Base-by-base conservation (phyloP, 2,113 vertebrate genomes). In the Menura novaehollandiae region DNA sequence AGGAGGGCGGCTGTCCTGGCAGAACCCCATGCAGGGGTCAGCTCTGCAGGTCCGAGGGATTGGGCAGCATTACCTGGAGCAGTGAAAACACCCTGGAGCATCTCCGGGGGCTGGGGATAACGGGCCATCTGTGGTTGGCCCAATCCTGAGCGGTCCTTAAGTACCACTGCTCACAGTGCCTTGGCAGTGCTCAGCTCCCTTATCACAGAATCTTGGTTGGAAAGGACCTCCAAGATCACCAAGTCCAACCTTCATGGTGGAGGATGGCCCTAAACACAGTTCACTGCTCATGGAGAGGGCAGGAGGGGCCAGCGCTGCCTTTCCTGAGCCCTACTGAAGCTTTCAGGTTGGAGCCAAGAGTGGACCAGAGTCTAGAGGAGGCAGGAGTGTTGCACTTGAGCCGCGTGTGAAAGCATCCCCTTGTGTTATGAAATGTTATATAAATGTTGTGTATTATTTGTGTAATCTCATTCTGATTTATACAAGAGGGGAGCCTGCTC, bases 391-490 rank as follows among this genome's bases (percentile, higher is more conserved):
- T 27, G 56, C 33, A 5, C 69, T 91, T 11, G 6, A 82, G 66
- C 64, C 2, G 0, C 0, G 68, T 18, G 0, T 3, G 62, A 14
- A 9, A 27, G 95, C 77, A 93, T 77, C 67, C 89, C 78, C 71
- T 22, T 1, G 11, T 55, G 85, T 9, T 23, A 10, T 15, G 63
- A 85, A 76, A 69, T 1, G 78, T 74, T 96, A 11, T 30, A 77
- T 69, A 91, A 95, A 93, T 10, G 67, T 83, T 96, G 58, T 43
- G 79, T 51, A 51, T 93, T 88, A 88, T 95, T 85, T 90, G 91
- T 89, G 85, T 96, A 95, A 96, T 93, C 93, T 89, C 85, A 51
- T 39, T 88, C 89, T 96, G 95, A 96, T 96, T 96, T 95, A 96
- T 85, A 83, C 78, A 90, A 77, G 80, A 41, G 75, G 30, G 83